phyloP scores from a whole-genome alignment of 2,113 vertebrate genomes.

The Cyanoliseus patagonus region DNA sequence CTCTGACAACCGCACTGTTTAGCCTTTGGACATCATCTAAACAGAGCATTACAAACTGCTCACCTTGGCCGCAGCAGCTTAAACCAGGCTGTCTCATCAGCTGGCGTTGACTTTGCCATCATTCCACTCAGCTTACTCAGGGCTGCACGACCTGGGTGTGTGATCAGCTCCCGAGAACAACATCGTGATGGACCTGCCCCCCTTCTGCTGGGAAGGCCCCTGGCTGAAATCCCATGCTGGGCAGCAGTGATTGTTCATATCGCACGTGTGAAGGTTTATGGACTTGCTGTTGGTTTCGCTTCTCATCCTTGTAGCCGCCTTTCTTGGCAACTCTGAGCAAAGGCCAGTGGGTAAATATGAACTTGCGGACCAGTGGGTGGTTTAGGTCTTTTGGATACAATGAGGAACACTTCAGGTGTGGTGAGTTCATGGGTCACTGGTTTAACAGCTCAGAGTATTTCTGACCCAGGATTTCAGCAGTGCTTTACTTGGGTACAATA shows the following conservation, averaged over 20 bases:
- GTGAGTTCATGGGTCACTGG: not conserved
- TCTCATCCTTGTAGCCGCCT: not conserved
- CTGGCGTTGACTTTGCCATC: not conserved
- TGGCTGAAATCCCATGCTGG: not conserved
- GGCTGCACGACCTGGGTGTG: not conserved
- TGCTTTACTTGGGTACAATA: not conserved
- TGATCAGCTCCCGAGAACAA: not conserved
- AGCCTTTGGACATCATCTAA: not conserved
- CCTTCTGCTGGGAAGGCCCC: not conserved
- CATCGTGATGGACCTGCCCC: not conserved
- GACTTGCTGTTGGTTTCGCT: not conserved
- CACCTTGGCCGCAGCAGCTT: not conserved
- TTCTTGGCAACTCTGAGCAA: not conserved
- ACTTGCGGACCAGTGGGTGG: not conserved
- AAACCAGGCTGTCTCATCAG: not conserved
- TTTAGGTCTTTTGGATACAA: not conserved
- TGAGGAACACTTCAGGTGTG: not conserved
- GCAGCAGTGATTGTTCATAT: not conserved
- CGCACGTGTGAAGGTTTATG: not conserved
- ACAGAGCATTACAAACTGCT: not conserved
- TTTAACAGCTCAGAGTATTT: not conserved
- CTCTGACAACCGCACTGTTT: not conserved
- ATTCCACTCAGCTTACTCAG: not conserved
- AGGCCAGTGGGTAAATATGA: not conserved
- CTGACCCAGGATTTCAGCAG: not conserved